phyloP scores from a whole-genome alignment of 1,140 invertebrate species.

The Brachionus angularis region DNA sequence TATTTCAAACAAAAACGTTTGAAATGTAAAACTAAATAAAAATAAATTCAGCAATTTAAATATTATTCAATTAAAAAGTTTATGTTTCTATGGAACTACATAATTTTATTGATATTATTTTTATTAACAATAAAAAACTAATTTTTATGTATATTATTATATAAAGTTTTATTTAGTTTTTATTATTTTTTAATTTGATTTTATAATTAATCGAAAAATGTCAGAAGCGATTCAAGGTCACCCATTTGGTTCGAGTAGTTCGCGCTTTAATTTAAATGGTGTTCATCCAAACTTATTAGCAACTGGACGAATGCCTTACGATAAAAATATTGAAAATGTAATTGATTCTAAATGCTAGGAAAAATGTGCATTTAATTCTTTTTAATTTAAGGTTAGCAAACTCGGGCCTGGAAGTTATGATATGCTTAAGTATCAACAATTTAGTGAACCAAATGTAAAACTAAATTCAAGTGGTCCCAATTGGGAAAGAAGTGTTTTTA shows the following conservation, averaged over 20 bases:
- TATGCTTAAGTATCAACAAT: slow-evolving; percentile 33
- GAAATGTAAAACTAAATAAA: too few relatives aligned
- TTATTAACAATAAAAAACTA: too few relatives aligned
- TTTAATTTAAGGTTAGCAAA: neutral
- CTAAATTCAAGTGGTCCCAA: slow-evolving; percentile 32
- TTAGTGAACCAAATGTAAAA: slow-evolving; percentile 30
- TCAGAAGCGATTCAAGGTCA: slow-evolving; percentile 13
- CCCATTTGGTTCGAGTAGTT: slow-evolving; percentile 28
- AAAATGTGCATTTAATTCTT: neutral
- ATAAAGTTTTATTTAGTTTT: too few relatives aligned
- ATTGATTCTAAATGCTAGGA: neutral
- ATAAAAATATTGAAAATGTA: slow-evolving; percentile 27
- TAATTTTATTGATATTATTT: too few relatives aligned
- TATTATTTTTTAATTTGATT: too few relatives aligned
- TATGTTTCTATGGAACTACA: too few relatives aligned
- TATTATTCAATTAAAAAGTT: too few relatives aligned
- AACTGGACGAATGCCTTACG: slow-evolving; percentile 34
- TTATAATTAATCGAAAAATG: too few relatives aligned
- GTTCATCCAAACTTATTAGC: slow-evolving; percentile 24
- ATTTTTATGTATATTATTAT: too few relatives aligned
- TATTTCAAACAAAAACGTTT: too few relatives aligned
- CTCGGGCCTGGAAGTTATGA: slow-evolving; percentile 41
- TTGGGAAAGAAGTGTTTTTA: slow-evolving; percentile 29
- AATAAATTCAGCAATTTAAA: too few relatives aligned
- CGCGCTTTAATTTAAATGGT: slow-evolving; percentile 17